Evolutionary conservation across 30 jellyfish, hydroid and myxozoan species (phyloP).

Genomic region (Turritopsis rubra): DNA sequence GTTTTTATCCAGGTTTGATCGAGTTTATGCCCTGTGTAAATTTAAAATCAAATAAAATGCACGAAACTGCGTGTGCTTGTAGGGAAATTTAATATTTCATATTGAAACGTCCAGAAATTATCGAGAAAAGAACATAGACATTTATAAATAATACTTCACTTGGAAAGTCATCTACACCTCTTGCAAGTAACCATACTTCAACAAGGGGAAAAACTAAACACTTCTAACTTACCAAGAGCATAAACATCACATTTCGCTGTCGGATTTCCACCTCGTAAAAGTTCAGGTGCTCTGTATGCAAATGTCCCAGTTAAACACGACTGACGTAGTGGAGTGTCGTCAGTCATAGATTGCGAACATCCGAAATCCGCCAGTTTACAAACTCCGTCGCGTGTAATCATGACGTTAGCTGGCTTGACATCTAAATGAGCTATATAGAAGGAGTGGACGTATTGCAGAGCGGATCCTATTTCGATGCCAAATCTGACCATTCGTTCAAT

Average conservation of each 20-base stretch:
- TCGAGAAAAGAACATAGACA: too few relatives aligned
- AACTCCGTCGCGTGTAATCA: constrained; percentile 49
- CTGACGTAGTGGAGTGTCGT: constrained; percentile 41
- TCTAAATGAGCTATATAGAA: constrained; percentile 61
- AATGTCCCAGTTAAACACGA: constrained; percentile 72
- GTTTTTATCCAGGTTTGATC: too few relatives aligned
- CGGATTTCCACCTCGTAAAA: constrained; percentile 57
- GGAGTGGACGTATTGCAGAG: constrained; percentile 52
- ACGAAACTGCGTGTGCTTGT: too few relatives aligned
- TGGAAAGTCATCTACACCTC: too few relatives aligned
- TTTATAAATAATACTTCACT: too few relatives aligned
- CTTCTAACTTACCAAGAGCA: constrained; percentile 41
- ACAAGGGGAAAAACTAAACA: not conserved
- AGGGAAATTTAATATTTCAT: too few relatives aligned
- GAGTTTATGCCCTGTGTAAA: too few relatives aligned
- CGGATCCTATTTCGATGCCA: constrained; percentile 58
- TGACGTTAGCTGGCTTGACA: constrained; percentile 75
- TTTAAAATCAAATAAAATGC: too few relatives aligned
- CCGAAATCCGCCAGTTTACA: constrained; percentile 89
- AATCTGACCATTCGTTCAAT: constrained; percentile 24
- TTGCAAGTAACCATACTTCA: too few relatives aligned
- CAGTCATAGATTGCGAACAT: constrained; percentile 56
- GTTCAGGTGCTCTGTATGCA: constrained; percentile 94
- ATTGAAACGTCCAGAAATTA: too few relatives aligned
- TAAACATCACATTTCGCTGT: constrained; percentile 62